Evolutionary conservation across 2,888 invertebrate species (phyloP).

Genomic region (Torymus texanus): DNA sequence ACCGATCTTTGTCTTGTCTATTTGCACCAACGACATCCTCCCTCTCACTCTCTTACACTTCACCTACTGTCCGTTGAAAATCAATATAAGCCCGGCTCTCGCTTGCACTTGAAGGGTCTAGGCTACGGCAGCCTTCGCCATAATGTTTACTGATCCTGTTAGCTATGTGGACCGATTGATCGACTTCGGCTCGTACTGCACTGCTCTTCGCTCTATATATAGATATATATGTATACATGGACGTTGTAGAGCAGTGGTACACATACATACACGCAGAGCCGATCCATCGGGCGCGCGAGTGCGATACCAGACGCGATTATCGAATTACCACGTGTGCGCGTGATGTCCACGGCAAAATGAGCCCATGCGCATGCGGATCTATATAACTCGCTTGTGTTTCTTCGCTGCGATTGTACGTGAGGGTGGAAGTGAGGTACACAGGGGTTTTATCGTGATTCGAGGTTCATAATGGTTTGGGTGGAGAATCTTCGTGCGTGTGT

Average conservation of each 20-base stretch:
- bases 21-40: not conserved
- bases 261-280: not conserved
- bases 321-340: conserved; percentile 34
- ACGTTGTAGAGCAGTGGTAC: not conserved
- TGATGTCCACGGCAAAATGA: conserved; percentile 13
- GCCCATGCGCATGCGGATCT: not conserved
- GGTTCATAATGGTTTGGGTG: too few species aligned
- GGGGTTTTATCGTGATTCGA: too few species aligned
- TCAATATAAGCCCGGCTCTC: conserved; percentile 67
- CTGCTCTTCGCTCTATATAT: not conserved
- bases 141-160: conserved; percentile 48
- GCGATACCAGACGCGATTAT: conserved; percentile 49
- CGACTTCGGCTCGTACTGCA: not conserved
- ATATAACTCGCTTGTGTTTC: too few species aligned
- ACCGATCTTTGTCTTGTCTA: too few species aligned
- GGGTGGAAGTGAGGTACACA: too few species aligned
- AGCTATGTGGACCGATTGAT: conserved; percentile 44
- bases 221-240: too few species aligned
- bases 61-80: conserved; percentile 58
- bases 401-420: too few species aligned
- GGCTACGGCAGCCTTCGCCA: conserved; percentile 57
- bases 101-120: conserved; percentile 67
- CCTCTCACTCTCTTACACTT: conserved; percentile 42
- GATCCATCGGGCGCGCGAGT: not conserved
- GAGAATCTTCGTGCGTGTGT: too few species aligned